Base-by-base conservation (phyloP, 1,140 invertebrate species). In the Drosophila willistoni region DNA sequence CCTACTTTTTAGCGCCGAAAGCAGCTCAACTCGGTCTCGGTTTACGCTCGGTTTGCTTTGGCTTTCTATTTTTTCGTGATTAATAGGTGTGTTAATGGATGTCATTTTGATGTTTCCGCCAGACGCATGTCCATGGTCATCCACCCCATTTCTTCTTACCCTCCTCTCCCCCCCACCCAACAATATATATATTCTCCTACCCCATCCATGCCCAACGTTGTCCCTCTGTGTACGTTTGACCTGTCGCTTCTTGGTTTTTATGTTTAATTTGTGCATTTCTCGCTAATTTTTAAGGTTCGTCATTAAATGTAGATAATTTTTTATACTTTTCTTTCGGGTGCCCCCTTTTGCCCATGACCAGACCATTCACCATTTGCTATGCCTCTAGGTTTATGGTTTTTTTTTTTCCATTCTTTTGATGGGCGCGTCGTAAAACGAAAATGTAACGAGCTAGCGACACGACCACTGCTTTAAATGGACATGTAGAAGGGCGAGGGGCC, bases 61-160 rank as follows among this genome's bases (percentile, higher is more conserved):
- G 67, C 70, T 80, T 80, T 81, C 85, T 77, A 69, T 79, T 76
- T 73, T 69, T 77, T 82, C 79, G 81, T 87, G 90, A 91, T 91
- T 91, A 91, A 91, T 91, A 91, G 90, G 90, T 87, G 90, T 91
- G 90, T 89, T 91, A 91, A 91, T 91, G 90, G 90, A 91, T 91
- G 90, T 91, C 90, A 91, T 91, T 91, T 91, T 91, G 89, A 85
- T 89, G 89, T 89, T 91, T 91, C 81, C 89, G 79, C 73, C 77
- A 84, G 80, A 76, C 81, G 69, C 76, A 78, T 72, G 59, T 77
- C 74, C 73, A 71, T 62, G 65, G 68, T 60, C 71, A 67, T 17
- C 55, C 57, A 17, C 39, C 39, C 7, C 12, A 25, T 39, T 39
- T 39, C 5, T 10, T 9, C 29, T 29, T 29, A 9, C 33, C 22